A percentile compares a stretch with the other conserved stretches of the same genome.
Evolutionary conservation across 2,888 invertebrate species (phyloP).

Genomic region (Oscheius sp.): DNA sequence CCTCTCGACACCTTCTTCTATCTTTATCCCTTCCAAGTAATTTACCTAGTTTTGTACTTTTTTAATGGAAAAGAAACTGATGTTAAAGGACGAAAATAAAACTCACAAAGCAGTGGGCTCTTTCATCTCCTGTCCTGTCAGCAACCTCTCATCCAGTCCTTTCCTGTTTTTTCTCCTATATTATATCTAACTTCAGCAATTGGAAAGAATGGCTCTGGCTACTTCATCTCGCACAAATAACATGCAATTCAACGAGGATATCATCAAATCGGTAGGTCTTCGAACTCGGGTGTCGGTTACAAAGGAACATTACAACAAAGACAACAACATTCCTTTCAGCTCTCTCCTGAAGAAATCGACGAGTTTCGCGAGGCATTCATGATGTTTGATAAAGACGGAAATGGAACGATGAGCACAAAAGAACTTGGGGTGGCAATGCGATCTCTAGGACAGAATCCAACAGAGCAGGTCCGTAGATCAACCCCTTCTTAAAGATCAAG

Average conservation of each 20-base stretch:
- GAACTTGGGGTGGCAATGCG: slow-evolving; percentile 71
- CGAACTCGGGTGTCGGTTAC: neutral
- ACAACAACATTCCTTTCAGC: slow-evolving; percentile 41
- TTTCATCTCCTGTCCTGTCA: neutral
- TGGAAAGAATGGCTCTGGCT: slow-evolving; percentile 37
- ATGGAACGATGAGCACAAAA: slow-evolving; percentile 70
- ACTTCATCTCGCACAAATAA: slow-evolving; percentile 46
- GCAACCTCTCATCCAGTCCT: neutral
- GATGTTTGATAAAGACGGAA: slow-evolving; percentile 71
- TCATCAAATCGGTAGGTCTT: slow-evolving; percentile 61
- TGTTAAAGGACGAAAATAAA: too few relatives aligned
- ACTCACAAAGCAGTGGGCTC: too few relatives aligned
- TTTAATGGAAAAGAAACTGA: too few relatives aligned
- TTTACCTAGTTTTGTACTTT: too few relatives aligned
- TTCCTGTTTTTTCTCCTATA: neutral
- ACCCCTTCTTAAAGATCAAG: neutral
- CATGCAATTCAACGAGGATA: slow-evolving; percentile 69
- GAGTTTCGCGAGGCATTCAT: slow-evolving; percentile 70
- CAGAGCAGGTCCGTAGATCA: slow-evolving; percentile 56
- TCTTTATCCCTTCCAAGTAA: neutral
- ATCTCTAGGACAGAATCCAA: slow-evolving; percentile 70
- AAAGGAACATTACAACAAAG: neutral
- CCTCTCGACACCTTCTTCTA: neutral
- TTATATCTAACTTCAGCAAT: slow-evolving; percentile 1
- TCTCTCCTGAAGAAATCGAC: slow-evolving; percentile 70